Evolutionary conservation across 2,113 vertebrate genomes (phyloP).

Genomic region (Xerus inauris): DNA sequence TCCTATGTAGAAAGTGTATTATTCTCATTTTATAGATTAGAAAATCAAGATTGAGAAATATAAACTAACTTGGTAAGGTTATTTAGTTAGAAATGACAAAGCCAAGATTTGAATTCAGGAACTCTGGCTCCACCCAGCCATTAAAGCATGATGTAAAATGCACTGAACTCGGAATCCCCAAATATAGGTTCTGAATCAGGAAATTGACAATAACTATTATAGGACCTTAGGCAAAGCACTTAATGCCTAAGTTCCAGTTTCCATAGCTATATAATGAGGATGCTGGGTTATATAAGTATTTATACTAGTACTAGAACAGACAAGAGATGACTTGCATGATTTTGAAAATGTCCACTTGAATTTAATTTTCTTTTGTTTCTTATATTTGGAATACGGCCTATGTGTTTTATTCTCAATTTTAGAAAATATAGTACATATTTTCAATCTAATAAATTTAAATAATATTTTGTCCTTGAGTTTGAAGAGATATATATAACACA

Average conservation of each 20-base stretch:
- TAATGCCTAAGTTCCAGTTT: neutral
- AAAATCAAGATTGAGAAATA: neutral
- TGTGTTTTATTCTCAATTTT: neutral
- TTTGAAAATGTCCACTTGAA: constrained; percentile 1
- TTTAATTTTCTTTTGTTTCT: constrained; percentile 8
- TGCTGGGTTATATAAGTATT: neutral
- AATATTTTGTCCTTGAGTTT: neutral
- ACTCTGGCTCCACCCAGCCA: neutral
- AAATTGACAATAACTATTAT: neutral
- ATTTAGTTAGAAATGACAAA: neutral
- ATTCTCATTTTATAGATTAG: neutral
- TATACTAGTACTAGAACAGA: neutral
- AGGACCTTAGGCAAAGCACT: neutral
- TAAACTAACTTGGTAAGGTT: neutral
- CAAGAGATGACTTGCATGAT: neutral
- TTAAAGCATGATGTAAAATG: neutral
- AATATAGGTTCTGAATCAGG: neutral
- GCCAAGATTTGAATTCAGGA: neutral
- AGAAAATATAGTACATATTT: neutral
- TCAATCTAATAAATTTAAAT: neutral
- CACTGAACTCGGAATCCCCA: neutral
- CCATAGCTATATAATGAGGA: neutral
- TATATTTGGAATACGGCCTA: neutral
- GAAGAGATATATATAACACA: neutral
- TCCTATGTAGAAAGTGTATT: neutral